Percentiles rank a stretch among this genome's conserved stretches.
phyloP scores from a whole-genome alignment of 2,888 invertebrate species.

The Brassicogethes aeneus region DNA sequence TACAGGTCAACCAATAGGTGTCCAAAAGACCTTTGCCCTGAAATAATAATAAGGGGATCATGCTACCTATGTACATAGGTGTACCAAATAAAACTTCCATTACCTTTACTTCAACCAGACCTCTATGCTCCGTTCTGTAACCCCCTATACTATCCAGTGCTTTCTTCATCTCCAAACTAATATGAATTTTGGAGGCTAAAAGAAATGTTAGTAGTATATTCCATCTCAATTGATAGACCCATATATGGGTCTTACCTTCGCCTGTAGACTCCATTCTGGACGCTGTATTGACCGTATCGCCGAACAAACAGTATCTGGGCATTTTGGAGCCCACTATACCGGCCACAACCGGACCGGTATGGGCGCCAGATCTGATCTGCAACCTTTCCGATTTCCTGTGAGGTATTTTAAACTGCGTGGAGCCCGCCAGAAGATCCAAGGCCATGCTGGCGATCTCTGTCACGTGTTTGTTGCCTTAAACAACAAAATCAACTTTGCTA shows the following conservation, averaged over 20 bases:
- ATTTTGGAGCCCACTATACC: constrained; percentile 82
- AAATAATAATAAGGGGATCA: too few species aligned
- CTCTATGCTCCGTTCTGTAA: constrained; percentile 68
- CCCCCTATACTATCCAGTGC: constrained; percentile 69
- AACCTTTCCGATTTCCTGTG: constrained; percentile 62
- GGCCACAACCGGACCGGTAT: constrained; percentile 77
- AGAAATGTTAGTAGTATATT: too few species aligned
- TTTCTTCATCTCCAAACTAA: constrained; percentile 70
- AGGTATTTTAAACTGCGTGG: constrained; percentile 68
- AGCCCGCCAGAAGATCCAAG: constrained; percentile 70
- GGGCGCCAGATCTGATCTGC: constrained; percentile 73
- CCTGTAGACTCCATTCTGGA: constrained; percentile 82
- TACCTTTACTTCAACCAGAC: constrained; percentile 77
- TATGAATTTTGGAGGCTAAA: constrained; percentile 75
- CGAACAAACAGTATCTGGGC: constrained; percentile 79
- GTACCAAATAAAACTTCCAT: too few species aligned
- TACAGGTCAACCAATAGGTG: constrained; percentile 75
- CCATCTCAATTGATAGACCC: too few species aligned
- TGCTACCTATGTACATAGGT: too few species aligned
- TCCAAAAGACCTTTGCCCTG: constrained; percentile 84
- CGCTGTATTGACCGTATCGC: constrained; percentile 80
- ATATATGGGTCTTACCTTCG: too few species aligned
- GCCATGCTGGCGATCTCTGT: constrained; percentile 85
- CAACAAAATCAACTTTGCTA: neutral
- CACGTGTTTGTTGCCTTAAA: constrained; percentile 67